Evolutionary conservation across 1,140 invertebrate genomes (phyloP), one percentile per base, ranked within the genome.

Genomic region (Rhysida immarginata): DNA sequence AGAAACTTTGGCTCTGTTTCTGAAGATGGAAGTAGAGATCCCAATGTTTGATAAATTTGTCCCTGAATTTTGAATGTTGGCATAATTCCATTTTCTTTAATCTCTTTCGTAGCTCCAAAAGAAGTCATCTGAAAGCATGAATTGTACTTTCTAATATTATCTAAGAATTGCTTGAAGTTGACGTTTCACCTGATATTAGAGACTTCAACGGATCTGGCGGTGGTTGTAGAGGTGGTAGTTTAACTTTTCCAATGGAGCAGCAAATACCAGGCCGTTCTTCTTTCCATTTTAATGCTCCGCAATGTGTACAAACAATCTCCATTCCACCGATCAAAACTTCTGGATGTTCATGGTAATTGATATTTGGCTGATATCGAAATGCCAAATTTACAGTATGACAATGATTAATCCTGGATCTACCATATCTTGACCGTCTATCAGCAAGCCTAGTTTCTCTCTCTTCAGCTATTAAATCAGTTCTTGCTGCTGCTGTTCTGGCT

Each of bases 41-140:
- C 70, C 45, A 67, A 65, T 60, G 54, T 57, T 61, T 74, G 71
- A 60, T 75, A 75, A 18, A 74, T 62, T 60, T 74, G 69, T 26
- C 74, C 71, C 66, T 75, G 68, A 44, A 75, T 67, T 64, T 71
- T 71, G 59, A 72, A 74, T 56, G 66, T 69, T 26, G 68, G 61
- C 59, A 64, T 63, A 60, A 66, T 67, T 61, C 63, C 62, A 54
- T 58, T 55, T 57, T 58, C 53, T 62, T 58, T 55, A 46, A 52
- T 58, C 27, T 59, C 61, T 57, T 62, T 59, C 54, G 63, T 64
- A 62, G 65, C 66, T 53, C 65, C 65, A 63, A 72, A 67, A 54
- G 69, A 71, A 53, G 65, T 69, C 63, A 71, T 69, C 58, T 66
- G 62, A 53, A 75, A 73, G 23, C 64, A 65, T 53, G 25, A 67